Evolutionary conservation across 2,888 invertebrate species (phyloP).

Genomic region (Latrodectus elegans): DNA sequence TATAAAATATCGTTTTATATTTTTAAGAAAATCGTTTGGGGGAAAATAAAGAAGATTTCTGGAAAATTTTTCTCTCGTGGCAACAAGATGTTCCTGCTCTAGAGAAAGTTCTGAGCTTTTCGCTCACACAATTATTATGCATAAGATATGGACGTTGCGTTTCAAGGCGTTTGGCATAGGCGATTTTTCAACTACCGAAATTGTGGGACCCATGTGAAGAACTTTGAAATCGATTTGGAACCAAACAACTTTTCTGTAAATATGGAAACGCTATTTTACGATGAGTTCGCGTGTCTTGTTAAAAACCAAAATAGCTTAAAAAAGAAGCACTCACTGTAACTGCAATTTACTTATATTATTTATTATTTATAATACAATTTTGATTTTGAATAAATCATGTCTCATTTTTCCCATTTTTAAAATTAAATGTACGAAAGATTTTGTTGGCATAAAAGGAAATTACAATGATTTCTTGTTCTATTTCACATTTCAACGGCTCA

Average conservation of each 20-base stretch:
- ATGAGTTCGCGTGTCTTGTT: conserved; percentile 53
- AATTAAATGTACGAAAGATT: too few relatives aligned
- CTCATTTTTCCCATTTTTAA: conserved; percentile 3
- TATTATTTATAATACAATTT: conserved; percentile 36
- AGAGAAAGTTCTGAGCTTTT: not conserved
- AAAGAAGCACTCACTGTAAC: conserved; percentile 9
- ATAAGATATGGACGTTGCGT: conserved; percentile 4
- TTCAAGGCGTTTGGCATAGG: not conserved
- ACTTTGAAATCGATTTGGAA: conserved; percentile 35
- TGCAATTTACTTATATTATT: conserved; percentile 17
- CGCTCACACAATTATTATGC: not conserved
- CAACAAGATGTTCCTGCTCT: not conserved
- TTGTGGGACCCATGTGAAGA: conserved; percentile 9
- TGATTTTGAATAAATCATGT: conserved; percentile 31
- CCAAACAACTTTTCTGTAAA: conserved; percentile 52
- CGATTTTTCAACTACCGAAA: conserved; percentile 43
- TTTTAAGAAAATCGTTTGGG: too few relatives aligned
- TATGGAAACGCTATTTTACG: conserved; percentile 62
- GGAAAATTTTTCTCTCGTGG: not conserved
- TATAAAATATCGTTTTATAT: too few relatives aligned
- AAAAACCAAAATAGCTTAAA: not conserved
- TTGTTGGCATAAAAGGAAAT: too few relatives aligned
- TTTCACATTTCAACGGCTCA: too few relatives aligned
- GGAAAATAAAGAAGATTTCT: not conserved
- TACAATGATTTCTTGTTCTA: too few relatives aligned